These are phyloP conservation scores for Drosophila grimshawi DNA, from an alignment of 1,140 invertebrate species.

Conservation along the genomic window DNA sequence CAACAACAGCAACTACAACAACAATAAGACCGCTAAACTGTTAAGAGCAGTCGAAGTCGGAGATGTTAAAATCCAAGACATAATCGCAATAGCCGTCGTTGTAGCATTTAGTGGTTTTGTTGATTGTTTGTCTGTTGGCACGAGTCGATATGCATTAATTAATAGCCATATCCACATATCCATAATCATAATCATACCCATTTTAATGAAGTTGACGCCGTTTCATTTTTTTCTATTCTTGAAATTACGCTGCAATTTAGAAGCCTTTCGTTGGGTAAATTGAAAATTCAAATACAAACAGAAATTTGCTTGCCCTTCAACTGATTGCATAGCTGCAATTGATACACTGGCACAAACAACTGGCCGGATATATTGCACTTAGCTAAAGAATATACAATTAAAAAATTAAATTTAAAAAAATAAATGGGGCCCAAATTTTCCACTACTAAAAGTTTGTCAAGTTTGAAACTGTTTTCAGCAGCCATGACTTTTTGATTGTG, in stretches of 20 bases:
- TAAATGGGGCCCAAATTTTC: background rate
- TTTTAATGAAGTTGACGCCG: conserved; percentile 45
- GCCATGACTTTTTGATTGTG: no score
- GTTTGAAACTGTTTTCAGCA: no score
- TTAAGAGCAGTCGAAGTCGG: conserved; percentile 34
- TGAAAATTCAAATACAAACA: conserved; percentile 18
- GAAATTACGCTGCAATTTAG: conserved; percentile 35
- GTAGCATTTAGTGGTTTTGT: background rate
- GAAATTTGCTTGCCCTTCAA: conserved; percentile 52
- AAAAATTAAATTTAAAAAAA: background rate
- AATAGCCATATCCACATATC: conserved; percentile 40
- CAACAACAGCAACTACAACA: conserved; percentile 38
- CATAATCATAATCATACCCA: conserved; percentile 41
- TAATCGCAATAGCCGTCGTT: conserved; percentile 8
- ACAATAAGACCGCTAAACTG: conserved; percentile 55
- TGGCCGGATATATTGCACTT: no score
- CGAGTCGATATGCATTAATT: conserved; percentile 77
- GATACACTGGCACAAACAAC: background rate
- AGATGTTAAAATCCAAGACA: conserved; percentile 2
- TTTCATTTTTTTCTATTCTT: conserved; percentile 49
- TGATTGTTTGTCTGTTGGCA: conserved; percentile 49
- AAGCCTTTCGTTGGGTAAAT: conserved; percentile 58
- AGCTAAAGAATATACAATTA: no score
- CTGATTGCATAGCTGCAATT: conserved; percentile 6
- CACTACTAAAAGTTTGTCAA: background rate